phyloP scores from a whole-genome alignment of 2,113 vertebrate genomes.

The Rissa tridactyla region DNA sequence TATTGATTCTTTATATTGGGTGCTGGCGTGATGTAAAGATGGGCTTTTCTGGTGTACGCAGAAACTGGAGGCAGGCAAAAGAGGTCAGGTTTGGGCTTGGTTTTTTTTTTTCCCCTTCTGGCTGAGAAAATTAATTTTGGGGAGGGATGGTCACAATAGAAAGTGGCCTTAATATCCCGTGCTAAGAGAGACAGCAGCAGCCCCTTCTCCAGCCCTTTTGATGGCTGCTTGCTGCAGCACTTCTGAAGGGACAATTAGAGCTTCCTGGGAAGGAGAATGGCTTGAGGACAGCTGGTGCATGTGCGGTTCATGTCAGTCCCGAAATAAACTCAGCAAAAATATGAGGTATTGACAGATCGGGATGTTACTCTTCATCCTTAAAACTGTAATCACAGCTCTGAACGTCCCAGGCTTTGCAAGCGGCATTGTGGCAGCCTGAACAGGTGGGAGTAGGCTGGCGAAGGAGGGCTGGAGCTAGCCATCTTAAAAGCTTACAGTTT shows the following conservation, averaged over 20 bases:
- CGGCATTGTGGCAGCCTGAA: background rate
- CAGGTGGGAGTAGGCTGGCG: background rate
- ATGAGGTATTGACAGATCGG: background rate
- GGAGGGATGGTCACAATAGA: background rate
- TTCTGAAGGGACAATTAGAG: background rate
- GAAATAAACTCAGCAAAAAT: background rate
- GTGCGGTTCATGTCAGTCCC: background rate
- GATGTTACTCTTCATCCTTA: background rate
- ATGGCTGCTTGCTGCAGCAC: background rate
- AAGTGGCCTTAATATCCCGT: background rate
- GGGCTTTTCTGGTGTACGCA: background rate
- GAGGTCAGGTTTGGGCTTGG: background rate
- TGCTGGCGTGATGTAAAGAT: background rate
- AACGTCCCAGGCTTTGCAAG: background rate
- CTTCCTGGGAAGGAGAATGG: background rate
- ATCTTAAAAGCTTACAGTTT: background rate
- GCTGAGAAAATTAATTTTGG: background rate
- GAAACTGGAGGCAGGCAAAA: background rate
- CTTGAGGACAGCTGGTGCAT: background rate
- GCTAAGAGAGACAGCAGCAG: background rate
- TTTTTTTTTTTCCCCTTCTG: fast-evolving
- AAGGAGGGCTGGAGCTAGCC: background rate
- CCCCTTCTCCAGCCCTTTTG: background rate
- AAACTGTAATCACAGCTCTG: background rate
- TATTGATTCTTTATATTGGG: background rate